Percentiles rank a stretch among this genome's conserved stretches.
Evolutionary conservation across 2,888 invertebrate species (phyloP).

Genomic region (Synanthedon vespiformis): DNA sequence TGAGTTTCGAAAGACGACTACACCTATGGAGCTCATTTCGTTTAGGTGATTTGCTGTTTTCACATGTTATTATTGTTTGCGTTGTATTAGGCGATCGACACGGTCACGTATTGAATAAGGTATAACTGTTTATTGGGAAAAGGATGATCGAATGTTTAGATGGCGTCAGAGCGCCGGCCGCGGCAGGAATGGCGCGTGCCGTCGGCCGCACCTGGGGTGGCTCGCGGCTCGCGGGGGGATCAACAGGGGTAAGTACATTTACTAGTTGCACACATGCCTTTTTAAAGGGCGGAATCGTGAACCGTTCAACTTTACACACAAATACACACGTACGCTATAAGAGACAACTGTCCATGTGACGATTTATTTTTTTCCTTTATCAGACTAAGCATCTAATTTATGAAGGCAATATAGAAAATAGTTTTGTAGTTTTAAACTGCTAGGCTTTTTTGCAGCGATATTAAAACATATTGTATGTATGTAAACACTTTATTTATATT

Average conservation of each 20-base stretch:
- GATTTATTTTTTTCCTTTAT: too few relatives aligned
- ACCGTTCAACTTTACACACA: slow-evolving; percentile 26
- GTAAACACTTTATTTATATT: too few relatives aligned
- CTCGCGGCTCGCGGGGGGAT: slow-evolving; percentile 48
- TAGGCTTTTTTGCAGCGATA: too few relatives aligned
- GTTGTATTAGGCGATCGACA: slow-evolving; percentile 29
- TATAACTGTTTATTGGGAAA: slow-evolving; percentile 20
- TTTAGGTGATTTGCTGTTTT: slow-evolving; percentile 39
- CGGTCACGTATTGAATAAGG: slow-evolving; percentile 29
- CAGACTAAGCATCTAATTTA: too few relatives aligned
- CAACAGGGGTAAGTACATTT: slow-evolving; percentile 67
- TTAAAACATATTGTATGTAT: too few relatives aligned
- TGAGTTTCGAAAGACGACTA: slow-evolving; percentile 72
- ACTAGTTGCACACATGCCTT: slow-evolving; percentile 69
- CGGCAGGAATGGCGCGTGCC: slow-evolving; percentile 68
- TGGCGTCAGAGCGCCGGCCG: slow-evolving; percentile 64
- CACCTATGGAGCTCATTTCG: slow-evolving; percentile 70
- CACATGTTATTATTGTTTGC: slow-evolving; percentile 51
- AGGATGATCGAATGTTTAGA: slow-evolving; percentile 29
- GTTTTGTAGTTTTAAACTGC: too few relatives aligned
- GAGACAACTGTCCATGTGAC: too few relatives aligned
- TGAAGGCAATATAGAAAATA: too few relatives aligned
- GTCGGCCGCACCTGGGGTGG: slow-evolving; percentile 62
- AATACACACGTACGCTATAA: neutral
- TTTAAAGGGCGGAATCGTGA: slow-evolving; percentile 57